A percentile compares a stretch with the other conserved stretches of the same genome.
phyloP scores from a whole-genome alignment of 2,888 invertebrate genomes.

The Entomobrya proxima region DNA sequence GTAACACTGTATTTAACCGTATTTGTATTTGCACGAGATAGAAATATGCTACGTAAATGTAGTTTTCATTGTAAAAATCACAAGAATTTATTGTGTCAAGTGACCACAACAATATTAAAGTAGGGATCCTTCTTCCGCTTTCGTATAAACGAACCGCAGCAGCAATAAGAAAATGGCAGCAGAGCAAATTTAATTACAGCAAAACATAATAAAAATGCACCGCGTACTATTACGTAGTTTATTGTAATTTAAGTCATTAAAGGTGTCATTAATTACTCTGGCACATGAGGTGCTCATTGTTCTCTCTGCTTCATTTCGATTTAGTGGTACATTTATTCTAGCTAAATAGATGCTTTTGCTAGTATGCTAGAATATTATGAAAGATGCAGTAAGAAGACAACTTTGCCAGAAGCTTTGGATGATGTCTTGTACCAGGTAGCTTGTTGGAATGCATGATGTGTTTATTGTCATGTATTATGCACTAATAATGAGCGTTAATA shows the following conservation, averaged over 20 bases:
- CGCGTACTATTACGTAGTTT: background rate
- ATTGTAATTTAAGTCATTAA: conserved; percentile 34
- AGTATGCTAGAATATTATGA: background rate
- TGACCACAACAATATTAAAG: background rate
- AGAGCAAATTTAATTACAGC: conserved; percentile 21
- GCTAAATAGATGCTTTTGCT: background rate
- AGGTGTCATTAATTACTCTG: conserved; percentile 57
- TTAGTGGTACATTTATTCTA: background rate
- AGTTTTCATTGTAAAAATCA: conserved; percentile 13
- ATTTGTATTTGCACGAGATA: no score
- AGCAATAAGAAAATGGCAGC: background rate
- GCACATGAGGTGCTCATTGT: conserved; percentile 55
- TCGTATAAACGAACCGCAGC: background rate
- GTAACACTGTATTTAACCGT: background rate
- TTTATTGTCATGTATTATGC: conserved; percentile 12
- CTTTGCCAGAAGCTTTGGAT: background rate
- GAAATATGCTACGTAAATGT: background rate
- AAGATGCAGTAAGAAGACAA: no score
- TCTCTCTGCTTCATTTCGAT: background rate
- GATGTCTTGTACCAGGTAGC: no score
- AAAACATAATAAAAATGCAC: conserved; percentile 5
- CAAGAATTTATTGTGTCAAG: background rate
- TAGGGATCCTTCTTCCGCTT: conserved; percentile 24
- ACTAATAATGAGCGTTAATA: conserved; percentile 24
- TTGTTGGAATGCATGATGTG: background rate